A percentile compares a stretch with the other conserved stretches of the same genome.
phyloP scores from a whole-genome alignment of 2,113 vertebrate species.

The Scortum barcoo region DNA sequence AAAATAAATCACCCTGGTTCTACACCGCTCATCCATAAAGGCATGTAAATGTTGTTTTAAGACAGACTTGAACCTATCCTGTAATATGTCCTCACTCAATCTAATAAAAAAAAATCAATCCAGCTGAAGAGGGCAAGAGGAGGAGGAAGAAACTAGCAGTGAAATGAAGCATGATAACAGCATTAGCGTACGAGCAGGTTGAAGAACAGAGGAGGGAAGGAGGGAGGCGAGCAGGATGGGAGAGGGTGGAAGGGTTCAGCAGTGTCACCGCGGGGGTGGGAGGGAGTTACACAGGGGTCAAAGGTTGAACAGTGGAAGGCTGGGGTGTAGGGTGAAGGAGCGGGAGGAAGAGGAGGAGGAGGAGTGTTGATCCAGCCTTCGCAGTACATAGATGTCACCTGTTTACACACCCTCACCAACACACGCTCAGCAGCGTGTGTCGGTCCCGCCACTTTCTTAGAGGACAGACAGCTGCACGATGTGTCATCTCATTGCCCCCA shows the following conservation, averaged over 20 bases:
- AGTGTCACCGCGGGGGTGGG: constrained; percentile 53
- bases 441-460: constrained; percentile 37
- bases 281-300: constrained; percentile 58
- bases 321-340: constrained; percentile 34
- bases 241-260: constrained; percentile 63
- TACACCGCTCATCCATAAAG: too few relatives aligned
- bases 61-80: neutral
- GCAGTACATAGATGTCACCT: constrained; percentile 72
- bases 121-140: constrained; percentile 36
- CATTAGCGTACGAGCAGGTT: constrained; percentile 63
- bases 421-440: constrained; percentile 30
- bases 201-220: constrained; percentile 34
- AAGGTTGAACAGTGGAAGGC: constrained; percentile 59
- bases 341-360: constrained; percentile 5
- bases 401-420: too few relatives aligned
- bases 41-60: neutral
- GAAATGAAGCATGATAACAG: constrained; percentile 77
- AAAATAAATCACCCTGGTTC: neutral
- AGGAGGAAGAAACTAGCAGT: constrained; percentile 55
- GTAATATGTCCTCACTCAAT: neutral
- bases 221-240: constrained; percentile 28
- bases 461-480: constrained; percentile 56
- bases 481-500: neutral
- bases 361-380: constrained; percentile 76
- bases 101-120: neutral